A percentile compares a stretch with the other conserved stretches of the same genome.
phyloP scores from a whole-genome alignment of 2,797 vertebrate genomes.

The Sylvilagus floridanus region DNA sequence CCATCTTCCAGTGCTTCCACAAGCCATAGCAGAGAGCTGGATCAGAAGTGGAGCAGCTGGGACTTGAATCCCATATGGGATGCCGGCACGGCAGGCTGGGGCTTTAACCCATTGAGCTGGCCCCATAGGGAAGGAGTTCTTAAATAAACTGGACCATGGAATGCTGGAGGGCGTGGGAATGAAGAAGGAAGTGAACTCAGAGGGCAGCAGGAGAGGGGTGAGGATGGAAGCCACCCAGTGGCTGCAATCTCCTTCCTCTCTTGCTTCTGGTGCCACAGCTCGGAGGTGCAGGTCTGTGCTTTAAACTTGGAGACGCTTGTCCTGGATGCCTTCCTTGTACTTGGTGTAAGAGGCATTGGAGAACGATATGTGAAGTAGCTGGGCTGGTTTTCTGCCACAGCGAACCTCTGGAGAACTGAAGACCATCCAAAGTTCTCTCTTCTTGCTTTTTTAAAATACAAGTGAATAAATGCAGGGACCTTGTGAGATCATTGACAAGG shows the following conservation, averaged over 20 bases:
- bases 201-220: not conserved
- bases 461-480: not conserved
- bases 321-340: not conserved
- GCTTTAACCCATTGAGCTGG: too few relatives aligned
- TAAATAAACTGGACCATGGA: not conserved
- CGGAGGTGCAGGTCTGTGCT: not conserved
- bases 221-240: not conserved
- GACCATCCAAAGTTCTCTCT: not conserved
- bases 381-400: not conserved
- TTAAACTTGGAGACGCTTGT: not conserved
- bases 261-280: not conserved
- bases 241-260: not conserved
- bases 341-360: not conserved
- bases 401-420: not conserved
- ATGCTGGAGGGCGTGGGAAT: not conserved
- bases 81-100: too few relatives aligned
- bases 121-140: not conserved
- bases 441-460: constrained; percentile 45
- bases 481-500: not conserved
- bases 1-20: too few relatives aligned
- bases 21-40: too few relatives aligned
- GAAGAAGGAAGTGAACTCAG: not conserved
- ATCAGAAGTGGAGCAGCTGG: too few relatives aligned
- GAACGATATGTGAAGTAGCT: not conserved
- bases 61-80: too few relatives aligned